phyloP scores from a whole-genome alignment of 2,113 vertebrate species.

The Climacteris rufus region DNA sequence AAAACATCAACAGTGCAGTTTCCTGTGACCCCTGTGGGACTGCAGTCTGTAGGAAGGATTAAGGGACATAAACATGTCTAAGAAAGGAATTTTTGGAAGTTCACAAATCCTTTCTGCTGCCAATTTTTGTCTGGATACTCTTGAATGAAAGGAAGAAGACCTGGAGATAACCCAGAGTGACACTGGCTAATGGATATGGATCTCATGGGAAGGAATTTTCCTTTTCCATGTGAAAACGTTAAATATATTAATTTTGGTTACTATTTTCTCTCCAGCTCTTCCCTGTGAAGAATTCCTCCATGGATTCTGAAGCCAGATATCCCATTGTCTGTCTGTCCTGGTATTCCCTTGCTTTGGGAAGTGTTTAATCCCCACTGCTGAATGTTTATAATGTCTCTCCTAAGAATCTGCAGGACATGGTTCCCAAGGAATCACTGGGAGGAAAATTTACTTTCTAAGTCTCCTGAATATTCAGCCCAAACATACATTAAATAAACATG shows the following conservation, averaged over 20 bases:
- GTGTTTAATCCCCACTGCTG: not conserved
- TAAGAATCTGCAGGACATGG: not conserved
- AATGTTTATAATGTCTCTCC: not conserved
- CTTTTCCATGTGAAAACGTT: rapidly evolving
- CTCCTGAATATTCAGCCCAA: not conserved
- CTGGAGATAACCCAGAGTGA: rapidly evolving
- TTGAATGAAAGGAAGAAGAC: not conserved
- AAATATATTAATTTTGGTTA: not conserved
- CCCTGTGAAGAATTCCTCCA: not conserved
- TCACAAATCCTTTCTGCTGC: not conserved
- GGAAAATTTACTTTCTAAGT: not conserved
- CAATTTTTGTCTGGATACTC: not conserved
- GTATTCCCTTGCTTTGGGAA: not conserved
- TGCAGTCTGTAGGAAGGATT: not conserved
- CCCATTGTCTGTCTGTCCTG: not conserved
- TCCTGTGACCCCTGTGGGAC: not conserved
- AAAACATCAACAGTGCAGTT: not conserved
- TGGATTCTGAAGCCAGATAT: not conserved
- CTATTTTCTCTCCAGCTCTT: not conserved
- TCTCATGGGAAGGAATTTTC: not conserved
- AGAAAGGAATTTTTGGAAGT: not conserved
- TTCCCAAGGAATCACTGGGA: not conserved
- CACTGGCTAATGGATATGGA: not conserved
- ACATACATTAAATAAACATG: not conserved
- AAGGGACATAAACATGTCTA: not conserved